Conservation (phyloP, 2,888 invertebrate species). For the Tortricodes alternella region DNA sequence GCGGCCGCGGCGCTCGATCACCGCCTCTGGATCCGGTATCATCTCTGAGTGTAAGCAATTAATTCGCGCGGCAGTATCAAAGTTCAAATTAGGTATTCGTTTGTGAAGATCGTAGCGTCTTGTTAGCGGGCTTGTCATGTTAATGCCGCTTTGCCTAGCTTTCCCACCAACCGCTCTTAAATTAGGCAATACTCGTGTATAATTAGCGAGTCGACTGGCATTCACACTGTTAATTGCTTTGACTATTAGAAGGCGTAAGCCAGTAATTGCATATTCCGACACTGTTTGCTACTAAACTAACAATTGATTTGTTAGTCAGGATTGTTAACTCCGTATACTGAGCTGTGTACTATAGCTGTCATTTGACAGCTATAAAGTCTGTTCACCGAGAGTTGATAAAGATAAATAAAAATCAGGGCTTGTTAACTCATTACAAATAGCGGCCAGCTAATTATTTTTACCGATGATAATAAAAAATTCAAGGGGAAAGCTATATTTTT, state of each 20-base stretch:
- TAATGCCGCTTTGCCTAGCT: constrained; percentile 47
- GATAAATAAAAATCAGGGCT: too few species aligned
- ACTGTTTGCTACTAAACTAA: constrained; percentile 36
- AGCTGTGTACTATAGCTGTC: neutral
- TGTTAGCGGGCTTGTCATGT: constrained; percentile 65
- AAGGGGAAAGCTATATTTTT: too few species aligned
- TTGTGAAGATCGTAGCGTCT: constrained; percentile 43
- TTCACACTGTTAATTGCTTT: constrained; percentile 47
- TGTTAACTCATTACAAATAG: too few species aligned
- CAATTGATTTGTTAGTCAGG: constrained; percentile 18
- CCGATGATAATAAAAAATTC: too few species aligned
- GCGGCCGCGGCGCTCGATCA: constrained; percentile 21
- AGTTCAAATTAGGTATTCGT: constrained; percentile 54
- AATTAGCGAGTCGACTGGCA: constrained; percentile 46
- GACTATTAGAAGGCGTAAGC: constrained; percentile 37
- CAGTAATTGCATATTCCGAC: constrained; percentile 43
- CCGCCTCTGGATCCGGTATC: neutral
- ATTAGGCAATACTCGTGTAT: constrained; percentile 35
- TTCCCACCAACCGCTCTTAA: constrained; percentile 35
- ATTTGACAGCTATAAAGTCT: too few species aligned
- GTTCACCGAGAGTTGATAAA: too few species aligned
- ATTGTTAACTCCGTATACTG: constrained; percentile 6
- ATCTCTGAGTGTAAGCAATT: constrained; percentile 17
- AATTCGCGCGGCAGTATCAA: constrained; percentile 31
- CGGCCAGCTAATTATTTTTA: too few species aligned